A percentile compares a stretch with the other conserved stretches of the same genome.
phyloP scores from a whole-genome alignment of 1,140 invertebrate genomes.

The Luehdorfia chinensis region DNA sequence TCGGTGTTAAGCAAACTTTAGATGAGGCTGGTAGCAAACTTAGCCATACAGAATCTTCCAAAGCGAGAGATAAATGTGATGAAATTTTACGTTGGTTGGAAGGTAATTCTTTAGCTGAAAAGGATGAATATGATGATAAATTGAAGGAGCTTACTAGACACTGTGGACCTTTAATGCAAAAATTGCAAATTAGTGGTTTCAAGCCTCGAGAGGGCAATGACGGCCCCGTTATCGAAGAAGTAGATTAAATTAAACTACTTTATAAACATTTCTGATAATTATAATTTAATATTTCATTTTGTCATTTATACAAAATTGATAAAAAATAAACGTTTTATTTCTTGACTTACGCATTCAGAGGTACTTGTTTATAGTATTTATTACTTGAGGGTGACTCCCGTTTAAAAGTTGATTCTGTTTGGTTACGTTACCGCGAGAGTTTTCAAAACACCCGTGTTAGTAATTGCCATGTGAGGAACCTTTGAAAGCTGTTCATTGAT shows the following conservation, averaged over 20 bases:
- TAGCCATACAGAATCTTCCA: slow-evolving; percentile 78
- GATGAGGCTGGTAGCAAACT: slow-evolving; percentile 69
- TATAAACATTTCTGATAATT: no score
- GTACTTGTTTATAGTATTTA: no score
- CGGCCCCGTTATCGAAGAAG: slow-evolving; percentile 51
- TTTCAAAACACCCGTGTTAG: no score
- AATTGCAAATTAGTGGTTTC: slow-evolving; percentile 77
- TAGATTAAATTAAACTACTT: slow-evolving; percentile 32
- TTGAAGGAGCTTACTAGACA: slow-evolving; percentile 83
- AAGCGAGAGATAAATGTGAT: slow-evolving; percentile 76
- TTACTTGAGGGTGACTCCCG: no score
- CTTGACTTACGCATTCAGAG: no score
- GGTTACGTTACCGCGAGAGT: no score
- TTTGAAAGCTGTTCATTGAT: no score
- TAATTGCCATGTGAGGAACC: no score
- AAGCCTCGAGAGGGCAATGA: slow-evolving; percentile 13
- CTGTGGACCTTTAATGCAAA: slow-evolving; percentile 85
- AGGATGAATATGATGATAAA: slow-evolving; percentile 88
- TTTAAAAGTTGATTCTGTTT: no score
- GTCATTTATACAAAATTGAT: neutral
- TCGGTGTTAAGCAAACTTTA: slow-evolving; percentile 84
- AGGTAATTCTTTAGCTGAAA: slow-evolving; percentile 84
- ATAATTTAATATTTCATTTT: slow-evolving; percentile 15
- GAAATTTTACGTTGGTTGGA: slow-evolving; percentile 79
- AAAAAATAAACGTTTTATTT: neutral